These are phyloP conservation scores for Neofelis nebulosa DNA, from an alignment of 2,113 vertebrate species.

Conservation along the genomic window DNA sequence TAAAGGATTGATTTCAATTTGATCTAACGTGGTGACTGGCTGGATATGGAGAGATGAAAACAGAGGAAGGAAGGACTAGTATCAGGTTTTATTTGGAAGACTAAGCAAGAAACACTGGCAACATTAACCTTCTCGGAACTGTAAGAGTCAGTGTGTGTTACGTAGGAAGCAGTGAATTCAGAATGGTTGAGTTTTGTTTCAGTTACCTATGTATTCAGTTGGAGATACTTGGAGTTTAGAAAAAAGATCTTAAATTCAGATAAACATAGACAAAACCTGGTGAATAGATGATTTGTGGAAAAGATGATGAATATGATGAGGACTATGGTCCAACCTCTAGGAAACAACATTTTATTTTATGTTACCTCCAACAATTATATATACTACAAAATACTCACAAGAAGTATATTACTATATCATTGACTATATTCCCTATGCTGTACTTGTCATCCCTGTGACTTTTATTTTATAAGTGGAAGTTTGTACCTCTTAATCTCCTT, in stretches of 20 bases:
- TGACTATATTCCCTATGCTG: not conserved
- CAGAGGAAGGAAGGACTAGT: not conserved
- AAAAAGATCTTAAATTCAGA: not conserved
- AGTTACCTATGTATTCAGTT: not conserved
- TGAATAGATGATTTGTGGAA: not conserved
- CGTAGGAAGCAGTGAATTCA: not conserved
- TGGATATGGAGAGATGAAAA: not conserved
- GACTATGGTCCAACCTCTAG: not conserved
- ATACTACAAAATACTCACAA: not conserved
- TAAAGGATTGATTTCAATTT: not conserved
- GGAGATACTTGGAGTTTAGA: not conserved
- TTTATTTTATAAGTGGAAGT: not conserved
- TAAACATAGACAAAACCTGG: not conserved
- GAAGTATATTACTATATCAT: not conserved
- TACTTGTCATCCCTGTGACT: not conserved
- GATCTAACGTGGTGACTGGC: not conserved
- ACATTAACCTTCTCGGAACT: not conserved
- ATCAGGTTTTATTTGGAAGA: not conserved
- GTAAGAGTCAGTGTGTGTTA: not conserved
- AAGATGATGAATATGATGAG: not conserved
- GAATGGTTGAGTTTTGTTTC: not conserved
- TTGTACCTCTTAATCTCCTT: not conserved
- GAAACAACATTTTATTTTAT: not conserved
- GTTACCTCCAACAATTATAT: not conserved
- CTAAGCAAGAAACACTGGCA: not conserved